Conservation (phyloP, 1,140 invertebrate species). For the Atta texana region DNA sequence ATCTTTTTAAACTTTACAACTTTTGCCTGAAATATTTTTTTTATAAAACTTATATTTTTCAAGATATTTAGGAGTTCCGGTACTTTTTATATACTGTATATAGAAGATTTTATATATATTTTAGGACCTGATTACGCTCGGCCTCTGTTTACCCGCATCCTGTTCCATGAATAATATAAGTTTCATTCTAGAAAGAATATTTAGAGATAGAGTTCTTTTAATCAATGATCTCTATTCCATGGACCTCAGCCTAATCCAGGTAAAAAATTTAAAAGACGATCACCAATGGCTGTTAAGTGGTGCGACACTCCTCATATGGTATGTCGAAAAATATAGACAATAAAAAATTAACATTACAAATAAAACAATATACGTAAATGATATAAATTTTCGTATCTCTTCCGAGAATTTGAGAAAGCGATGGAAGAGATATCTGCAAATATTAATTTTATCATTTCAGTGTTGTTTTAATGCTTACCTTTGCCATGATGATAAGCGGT, state of each 20-base stretch:
- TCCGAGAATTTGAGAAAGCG: neutral
- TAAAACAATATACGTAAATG: slow-evolving; percentile 18
- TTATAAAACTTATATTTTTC: too few species aligned
- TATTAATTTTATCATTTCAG: slow-evolving; percentile 62
- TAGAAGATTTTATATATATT: neutral
- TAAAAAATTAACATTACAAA: slow-evolving; percentile 28
- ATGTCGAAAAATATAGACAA: slow-evolving; percentile 8
- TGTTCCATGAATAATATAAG: slow-evolving; percentile 76
- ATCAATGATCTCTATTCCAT: slow-evolving; percentile 75
- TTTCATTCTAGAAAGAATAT: slow-evolving; percentile 74
- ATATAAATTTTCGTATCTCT: neutral
- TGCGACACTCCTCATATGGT: slow-evolving; percentile 62
- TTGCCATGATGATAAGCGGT: slow-evolving; percentile 70
- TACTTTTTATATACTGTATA: too few species aligned
- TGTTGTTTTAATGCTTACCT: slow-evolving; percentile 50
- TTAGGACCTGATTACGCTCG: slow-evolving; percentile 81
- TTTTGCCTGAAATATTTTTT: too few species aligned
- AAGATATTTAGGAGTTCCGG: too few species aligned
- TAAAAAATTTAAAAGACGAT: slow-evolving; percentile 77
- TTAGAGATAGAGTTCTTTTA: slow-evolving; percentile 73
- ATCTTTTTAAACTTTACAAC: too few species aligned
- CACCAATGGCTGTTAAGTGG: slow-evolving; percentile 73
- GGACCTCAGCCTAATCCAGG: slow-evolving; percentile 77
- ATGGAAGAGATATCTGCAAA: neutral
- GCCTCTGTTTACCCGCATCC: slow-evolving; percentile 82